Evolutionary conservation across 2,113 vertebrate genomes (phyloP).

Genomic region (Leucopsar rothschildi): DNA sequence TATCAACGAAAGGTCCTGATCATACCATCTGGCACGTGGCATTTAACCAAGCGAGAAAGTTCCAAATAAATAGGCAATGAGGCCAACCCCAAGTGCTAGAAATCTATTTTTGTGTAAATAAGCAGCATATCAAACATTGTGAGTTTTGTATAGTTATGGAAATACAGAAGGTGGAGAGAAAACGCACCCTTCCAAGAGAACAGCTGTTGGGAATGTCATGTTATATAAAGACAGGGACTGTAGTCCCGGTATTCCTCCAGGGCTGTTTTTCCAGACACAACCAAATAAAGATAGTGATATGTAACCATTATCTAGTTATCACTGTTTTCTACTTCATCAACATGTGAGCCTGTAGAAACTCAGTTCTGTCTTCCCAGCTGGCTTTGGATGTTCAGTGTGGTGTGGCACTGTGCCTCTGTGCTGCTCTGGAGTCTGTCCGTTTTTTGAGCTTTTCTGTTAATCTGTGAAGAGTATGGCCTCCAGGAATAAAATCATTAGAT

Average conservation of each 20-base stretch:
- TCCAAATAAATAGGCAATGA: background rate
- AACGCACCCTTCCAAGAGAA: background rate
- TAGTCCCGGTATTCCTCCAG: background rate
- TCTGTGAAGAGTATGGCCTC: background rate
- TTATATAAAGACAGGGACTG: background rate
- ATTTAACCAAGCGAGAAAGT: background rate
- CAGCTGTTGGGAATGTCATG: background rate
- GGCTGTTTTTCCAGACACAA: background rate
- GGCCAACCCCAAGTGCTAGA: background rate
- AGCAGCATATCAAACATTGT: background rate
- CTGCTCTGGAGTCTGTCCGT: background rate
- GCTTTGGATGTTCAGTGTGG: background rate
- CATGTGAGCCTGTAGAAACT: fast-evolving
- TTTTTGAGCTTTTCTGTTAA: background rate
- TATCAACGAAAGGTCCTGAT: background rate
- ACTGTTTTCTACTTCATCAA: background rate
- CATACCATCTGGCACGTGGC: background rate
- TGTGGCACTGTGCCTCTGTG: fast-evolving
- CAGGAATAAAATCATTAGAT: background rate
- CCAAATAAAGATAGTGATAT: background rate
- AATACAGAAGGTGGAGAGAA: background rate
- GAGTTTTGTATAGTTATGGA: background rate
- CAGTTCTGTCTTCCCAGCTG: background rate
- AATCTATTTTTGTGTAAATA: background rate
- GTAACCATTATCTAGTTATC: background rate